Evolutionary conservation across 2,888 invertebrate species (phyloP).

Genomic region (Campoplex capitator): DNA sequence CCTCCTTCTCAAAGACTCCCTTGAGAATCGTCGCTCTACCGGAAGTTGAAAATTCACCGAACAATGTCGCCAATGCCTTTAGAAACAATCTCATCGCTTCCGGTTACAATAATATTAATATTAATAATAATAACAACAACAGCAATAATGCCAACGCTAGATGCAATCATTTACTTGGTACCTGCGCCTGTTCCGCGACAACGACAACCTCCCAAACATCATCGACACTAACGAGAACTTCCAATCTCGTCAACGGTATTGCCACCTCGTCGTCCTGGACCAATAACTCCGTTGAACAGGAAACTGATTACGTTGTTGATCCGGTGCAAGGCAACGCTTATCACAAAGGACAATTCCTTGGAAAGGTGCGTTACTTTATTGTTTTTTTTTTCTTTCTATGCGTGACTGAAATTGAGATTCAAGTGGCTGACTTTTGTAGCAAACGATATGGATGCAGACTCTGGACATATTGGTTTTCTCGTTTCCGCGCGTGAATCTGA

Average conservation of each 20-base stretch:
- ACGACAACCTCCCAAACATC: conserved; percentile 61
- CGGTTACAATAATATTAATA: conserved; percentile 46
- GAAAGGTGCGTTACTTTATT: conserved; percentile 76
- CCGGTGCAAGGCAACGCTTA: conserved; percentile 81
- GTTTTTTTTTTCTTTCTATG: not conserved
- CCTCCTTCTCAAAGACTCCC: conserved; percentile 53
- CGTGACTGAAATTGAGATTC: not conserved
- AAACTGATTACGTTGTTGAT: conserved; percentile 80
- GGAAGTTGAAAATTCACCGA: conserved; percentile 31
- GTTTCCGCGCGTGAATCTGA: too few species aligned
- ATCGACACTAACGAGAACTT: conserved; percentile 60
- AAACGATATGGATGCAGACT: not conserved
- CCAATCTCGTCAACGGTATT: conserved; percentile 54
- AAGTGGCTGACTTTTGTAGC: not conserved
- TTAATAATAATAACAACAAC: conserved; percentile 53
- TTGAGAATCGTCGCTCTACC: conserved; percentile 34
- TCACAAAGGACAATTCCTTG: conserved; percentile 80
- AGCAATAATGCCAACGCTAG: conserved; percentile 44
- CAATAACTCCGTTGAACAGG: conserved; percentile 75
- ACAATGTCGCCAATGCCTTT: conserved; percentile 53
- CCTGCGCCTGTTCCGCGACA: conserved; percentile 57
- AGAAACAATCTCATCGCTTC: conserved; percentile 52
- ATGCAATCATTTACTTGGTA: conserved; percentile 62
- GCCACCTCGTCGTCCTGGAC: conserved; percentile 75
- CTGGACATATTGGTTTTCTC: not conserved